Percentiles rank a stretch among this genome's conserved stretches.
These are phyloP conservation scores for Formica exsecta DNA, from an alignment of 1,140 invertebrate species.

Conservation along the genomic window DNA sequence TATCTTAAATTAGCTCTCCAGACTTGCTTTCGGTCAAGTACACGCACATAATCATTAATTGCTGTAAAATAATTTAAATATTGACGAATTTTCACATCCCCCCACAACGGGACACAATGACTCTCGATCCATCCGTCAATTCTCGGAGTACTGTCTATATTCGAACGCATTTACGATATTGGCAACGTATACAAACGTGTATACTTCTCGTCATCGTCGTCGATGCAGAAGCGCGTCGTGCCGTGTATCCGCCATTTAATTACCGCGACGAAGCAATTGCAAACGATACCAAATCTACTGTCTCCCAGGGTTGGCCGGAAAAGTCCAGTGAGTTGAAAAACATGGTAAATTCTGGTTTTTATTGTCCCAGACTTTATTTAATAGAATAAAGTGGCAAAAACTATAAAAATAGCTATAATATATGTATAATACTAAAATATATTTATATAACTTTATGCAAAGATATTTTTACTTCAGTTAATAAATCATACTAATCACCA, in stretches of 20 bases:
- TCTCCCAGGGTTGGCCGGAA: constrained; percentile 19
- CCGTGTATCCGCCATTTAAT: constrained; percentile 71
- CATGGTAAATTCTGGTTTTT: too few relatives aligned
- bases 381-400: too few relatives aligned
- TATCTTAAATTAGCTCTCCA: not conserved
- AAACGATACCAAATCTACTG: constrained; percentile 60
- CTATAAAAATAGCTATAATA: too few relatives aligned
- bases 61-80: constrained; percentile 9
- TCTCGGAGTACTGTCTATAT: not conserved
- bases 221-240: constrained; percentile 60
- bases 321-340: too few relatives aligned
- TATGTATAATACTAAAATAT: too few relatives aligned
- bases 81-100: not conserved
- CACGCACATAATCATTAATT: not conserved
- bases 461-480: too few relatives aligned
- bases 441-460: too few relatives aligned
- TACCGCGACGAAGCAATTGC: constrained; percentile 70
- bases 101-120: not conserved
- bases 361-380: too few relatives aligned
- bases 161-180: constrained; percentile 23
- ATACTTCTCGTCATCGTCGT: not conserved
- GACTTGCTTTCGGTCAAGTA: not conserved
- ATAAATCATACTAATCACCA: too few relatives aligned
- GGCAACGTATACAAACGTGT: constrained; percentile 1
- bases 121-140: not conserved